These are phyloP conservation scores for Metallyticus violacea DNA, from an alignment of 2,888 invertebrate species.

Conservation along the genomic window DNA sequence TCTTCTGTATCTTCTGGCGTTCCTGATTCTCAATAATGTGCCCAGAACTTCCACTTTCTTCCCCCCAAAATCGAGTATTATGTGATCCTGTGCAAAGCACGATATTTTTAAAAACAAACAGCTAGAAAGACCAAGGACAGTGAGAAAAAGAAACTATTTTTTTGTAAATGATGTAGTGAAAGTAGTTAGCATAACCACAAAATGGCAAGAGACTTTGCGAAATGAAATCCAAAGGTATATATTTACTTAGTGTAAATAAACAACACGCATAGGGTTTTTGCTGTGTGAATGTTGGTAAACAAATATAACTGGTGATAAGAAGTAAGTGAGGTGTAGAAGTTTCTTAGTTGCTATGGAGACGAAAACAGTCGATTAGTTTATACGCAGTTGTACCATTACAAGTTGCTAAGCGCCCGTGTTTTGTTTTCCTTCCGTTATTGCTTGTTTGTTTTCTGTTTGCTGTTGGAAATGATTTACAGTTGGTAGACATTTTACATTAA, in stretches of 20 bases:
- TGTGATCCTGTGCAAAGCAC: neutral
- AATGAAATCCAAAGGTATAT: no score
- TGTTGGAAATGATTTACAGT: no score
- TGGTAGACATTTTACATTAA: no score
- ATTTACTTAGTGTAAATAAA: neutral
- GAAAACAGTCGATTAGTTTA: neutral
- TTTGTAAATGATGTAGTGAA: neutral
- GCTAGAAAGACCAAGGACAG: neutral
- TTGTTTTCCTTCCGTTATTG: no score
- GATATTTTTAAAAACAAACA: neutral
- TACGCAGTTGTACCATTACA: no score
- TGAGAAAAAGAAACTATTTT: neutral
- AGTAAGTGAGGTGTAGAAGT: neutral
- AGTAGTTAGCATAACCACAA: no score
- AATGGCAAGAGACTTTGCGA: no score
- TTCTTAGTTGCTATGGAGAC: neutral
- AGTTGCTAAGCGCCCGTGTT: no score
- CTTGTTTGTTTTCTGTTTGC: no score
- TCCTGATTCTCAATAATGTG: neutral
- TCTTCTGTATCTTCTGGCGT: neutral
- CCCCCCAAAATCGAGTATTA: no score
- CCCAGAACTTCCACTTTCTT: neutral
- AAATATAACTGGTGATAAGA: neutral
- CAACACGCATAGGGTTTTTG: neutral
- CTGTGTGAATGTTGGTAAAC: neutral